phyloP scores from a whole-genome alignment of 2,797 vertebrate species.

The Limosa lapponica region DNA sequence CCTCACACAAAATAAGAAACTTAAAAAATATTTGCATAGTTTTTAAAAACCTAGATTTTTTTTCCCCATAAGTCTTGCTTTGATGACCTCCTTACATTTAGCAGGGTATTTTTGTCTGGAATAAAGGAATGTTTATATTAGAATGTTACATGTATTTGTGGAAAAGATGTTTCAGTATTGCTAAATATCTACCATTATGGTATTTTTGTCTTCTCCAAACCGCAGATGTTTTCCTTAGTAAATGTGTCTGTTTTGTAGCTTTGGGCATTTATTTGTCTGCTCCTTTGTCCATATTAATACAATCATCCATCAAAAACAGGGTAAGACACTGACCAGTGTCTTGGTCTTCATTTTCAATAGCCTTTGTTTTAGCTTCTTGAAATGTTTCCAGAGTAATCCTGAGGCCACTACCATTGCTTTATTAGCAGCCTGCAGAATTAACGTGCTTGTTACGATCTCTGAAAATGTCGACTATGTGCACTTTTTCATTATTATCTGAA shows the following conservation, averaged over 20 bases:
- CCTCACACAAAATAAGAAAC: neutral
- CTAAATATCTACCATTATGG: conserved; percentile 74
- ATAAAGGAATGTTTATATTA: conserved; percentile 15
- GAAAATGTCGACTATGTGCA: neutral
- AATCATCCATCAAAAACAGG: conserved; percentile 52
- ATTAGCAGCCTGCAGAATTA: conserved; percentile 45
- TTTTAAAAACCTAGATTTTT: neutral
- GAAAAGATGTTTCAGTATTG: conserved; percentile 64
- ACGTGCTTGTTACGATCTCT: neutral
- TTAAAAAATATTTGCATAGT: neutral
- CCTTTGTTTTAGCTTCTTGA: conserved; percentile 71
- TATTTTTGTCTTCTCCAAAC: conserved; percentile 73
- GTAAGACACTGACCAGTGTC: conserved; percentile 45
- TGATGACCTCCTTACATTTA: conserved; percentile 33
- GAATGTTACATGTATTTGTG: conserved; percentile 34
- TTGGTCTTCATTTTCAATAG: conserved; percentile 18
- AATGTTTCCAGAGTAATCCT: conserved; percentile 50
- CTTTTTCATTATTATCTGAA: conserved; percentile 42
- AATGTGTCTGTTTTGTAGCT: conserved; percentile 13
- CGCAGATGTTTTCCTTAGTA: conserved; percentile 63
- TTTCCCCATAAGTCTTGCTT: conserved; percentile 20
- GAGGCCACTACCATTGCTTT: conserved; percentile 38
- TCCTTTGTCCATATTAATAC: conserved; percentile 49
- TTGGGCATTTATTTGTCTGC: conserved; percentile 34
- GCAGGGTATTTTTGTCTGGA: conserved; percentile 3